Evolutionary conservation across 2,888 invertebrate genomes (phyloP).

Genomic region (Flexamia atlantica): DNA sequence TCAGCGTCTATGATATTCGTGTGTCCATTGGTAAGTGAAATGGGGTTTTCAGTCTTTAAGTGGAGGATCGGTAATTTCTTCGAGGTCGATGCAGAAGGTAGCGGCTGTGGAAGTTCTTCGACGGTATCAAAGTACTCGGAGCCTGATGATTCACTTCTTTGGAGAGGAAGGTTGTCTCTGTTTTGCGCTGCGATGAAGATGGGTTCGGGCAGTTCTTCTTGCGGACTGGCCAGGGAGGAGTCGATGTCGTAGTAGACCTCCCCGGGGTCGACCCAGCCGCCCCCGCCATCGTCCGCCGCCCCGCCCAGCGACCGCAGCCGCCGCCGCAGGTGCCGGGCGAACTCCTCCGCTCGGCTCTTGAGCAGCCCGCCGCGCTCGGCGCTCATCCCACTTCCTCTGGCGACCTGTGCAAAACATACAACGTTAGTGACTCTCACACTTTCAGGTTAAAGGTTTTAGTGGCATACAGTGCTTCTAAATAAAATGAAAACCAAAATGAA

Average conservation of each 20-base stretch:
- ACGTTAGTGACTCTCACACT: too few relatives aligned
- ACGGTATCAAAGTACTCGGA: conserved; percentile 56
- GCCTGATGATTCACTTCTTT: conserved; percentile 35
- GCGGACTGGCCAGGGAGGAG: conserved; percentile 58
- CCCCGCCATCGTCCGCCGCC: conserved; percentile 45
- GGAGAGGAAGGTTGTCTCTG: not conserved
- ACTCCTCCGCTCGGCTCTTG: conserved; percentile 60
- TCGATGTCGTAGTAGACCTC: conserved; percentile 62
- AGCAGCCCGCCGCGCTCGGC: conserved; percentile 58
- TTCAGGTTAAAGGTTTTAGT: too few relatives aligned
- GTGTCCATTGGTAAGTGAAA: conserved; percentile 19
- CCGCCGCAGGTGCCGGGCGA: conserved; percentile 59
- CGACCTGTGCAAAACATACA: too few relatives aligned
- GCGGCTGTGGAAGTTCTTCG: not conserved
- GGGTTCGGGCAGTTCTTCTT: conserved; percentile 61
- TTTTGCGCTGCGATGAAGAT: conserved; percentile 49
- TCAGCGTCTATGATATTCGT: conserved; percentile 33
- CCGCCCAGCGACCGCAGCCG: conserved; percentile 60
- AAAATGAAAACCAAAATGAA: too few relatives aligned
- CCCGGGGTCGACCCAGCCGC: not conserved
- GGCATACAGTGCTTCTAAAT: too few relatives aligned
- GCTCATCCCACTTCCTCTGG: too few relatives aligned
- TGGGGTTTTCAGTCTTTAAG: conserved; percentile 31
- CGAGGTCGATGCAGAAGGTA: not conserved
- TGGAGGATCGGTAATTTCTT: conserved; percentile 21